phyloP scores from a whole-genome alignment of 2,113 vertebrate species.

The Oreochromis aureus region DNA sequence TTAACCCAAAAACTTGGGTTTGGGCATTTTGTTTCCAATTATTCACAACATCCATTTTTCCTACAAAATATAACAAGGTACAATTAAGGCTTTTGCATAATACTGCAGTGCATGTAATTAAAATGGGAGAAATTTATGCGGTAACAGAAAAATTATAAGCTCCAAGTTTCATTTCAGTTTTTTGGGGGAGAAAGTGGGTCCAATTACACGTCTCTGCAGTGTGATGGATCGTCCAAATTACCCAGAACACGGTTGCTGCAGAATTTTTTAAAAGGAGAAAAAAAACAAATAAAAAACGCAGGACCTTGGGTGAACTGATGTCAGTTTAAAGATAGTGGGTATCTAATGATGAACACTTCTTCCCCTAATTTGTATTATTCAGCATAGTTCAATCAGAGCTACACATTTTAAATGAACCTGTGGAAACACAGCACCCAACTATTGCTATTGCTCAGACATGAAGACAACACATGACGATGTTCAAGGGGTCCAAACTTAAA shows the following conservation, averaged over 20 bases:
- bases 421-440: background rate
- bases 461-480: conserved; percentile 43
- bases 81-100: background rate
- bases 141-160: background rate
- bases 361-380: background rate
- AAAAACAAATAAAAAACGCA: background rate
- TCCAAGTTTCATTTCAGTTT: background rate
- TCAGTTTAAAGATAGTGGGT: background rate
- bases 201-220: background rate
- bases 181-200: background rate
- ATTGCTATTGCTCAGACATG: conserved; percentile 4
- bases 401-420: background rate
- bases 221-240: background rate
- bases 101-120: background rate
- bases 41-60: background rate
- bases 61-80: background rate
- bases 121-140: background rate
- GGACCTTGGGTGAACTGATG: background rate
- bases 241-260: background rate
- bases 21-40: background rate
- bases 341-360: background rate
- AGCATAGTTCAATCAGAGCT: background rate
- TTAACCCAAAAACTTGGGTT: background rate
- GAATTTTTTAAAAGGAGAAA: background rate
- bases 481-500: conserved; percentile 46